Percentiles rank a stretch among this genome's conserved stretches.
Conservation (phyloP, 2,113 vertebrate genomes). For the Sorex fumeus region DNA sequence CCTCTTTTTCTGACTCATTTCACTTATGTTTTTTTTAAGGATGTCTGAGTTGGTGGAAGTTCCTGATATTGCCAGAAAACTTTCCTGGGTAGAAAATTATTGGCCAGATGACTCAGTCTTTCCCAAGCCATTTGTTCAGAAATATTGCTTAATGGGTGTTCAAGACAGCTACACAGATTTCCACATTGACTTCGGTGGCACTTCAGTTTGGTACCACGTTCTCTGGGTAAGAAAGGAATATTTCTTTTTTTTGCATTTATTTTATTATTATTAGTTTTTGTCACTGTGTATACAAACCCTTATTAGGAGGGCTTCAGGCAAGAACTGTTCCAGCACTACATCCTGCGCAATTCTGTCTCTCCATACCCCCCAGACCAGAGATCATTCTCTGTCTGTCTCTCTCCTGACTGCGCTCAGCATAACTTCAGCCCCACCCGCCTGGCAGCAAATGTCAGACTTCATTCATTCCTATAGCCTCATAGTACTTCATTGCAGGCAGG, state of each 20-base stretch:
- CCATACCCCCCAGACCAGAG: too few relatives aligned
- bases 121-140: slow-evolving; percentile 99
- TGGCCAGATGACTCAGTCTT: slow-evolving; percentile 99
- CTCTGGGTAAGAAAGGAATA: slow-evolving; percentile 93
- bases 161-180: slow-evolving; percentile 99
- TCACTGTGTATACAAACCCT: too few relatives aligned
- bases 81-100: slow-evolving; percentile 99
- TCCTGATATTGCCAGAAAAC: slow-evolving; percentile 97
- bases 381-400: too few relatives aligned
- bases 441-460: too few relatives aligned
- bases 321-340: too few relatives aligned
- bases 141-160: slow-evolving; percentile 99
- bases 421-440: too few relatives aligned
- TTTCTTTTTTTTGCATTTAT: slow-evolving; percentile 24
- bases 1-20: too few relatives aligned
- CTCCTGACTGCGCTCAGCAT: too few relatives aligned
- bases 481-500: too few relatives aligned
- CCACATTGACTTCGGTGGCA: slow-evolving; percentile 99
- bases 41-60: slow-evolving; percentile 98
- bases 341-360: too few relatives aligned
- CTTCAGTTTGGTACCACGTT: slow-evolving; percentile 99
- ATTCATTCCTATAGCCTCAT: too few relatives aligned
- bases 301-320: too few relatives aligned
- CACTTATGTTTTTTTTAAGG: slow-evolving; percentile 87
- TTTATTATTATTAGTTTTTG: not conserved